Evolutionary conservation across 2,797 vertebrate genomes (phyloP), one percentile per base, ranked within the genome.

Genomic region (Malurus leucopterus): DNA sequence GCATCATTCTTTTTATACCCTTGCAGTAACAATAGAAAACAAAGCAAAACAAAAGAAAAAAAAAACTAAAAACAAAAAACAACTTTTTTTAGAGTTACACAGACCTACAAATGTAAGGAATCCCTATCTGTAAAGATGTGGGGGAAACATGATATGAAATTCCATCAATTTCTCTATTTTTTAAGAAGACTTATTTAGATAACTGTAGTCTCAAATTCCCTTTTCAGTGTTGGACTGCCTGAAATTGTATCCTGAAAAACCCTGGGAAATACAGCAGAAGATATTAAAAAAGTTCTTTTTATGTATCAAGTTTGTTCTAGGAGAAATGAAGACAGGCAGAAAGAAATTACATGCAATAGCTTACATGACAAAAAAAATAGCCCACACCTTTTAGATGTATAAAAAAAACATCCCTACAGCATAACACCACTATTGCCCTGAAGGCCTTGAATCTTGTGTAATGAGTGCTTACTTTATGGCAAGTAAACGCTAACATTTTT

Each of bases 81-180:
- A 1, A 14, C 6, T 2, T 5, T 46, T 43, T 49, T 27, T 50
- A 36, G 27, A 63, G 19, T 36, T 65, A 72, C 2, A 68, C 8
- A 72, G 27, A 34, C 15, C 30, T 57, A 9, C 11, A 74, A 29
- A 27, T 38, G 3, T 34, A 69, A 85, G 29, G 21, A 73, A 3
- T 34, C 9, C 7, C 21, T 34, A 6, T 15, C 12, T 2, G 0
- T 6, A 5, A 49, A 46, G 1, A 10, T 13, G 9, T 3, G 3
- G 13, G 72, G 4, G 3, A 75, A 78, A 71, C 0, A 1, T 27
- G 20, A 59, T 11, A 29, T 13, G 7, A 67, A 90, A 76, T 34
- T 38, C 4, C 2, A 7, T 6, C 11, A 13, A 20, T 43, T 47
- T 70, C 21, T 24, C 63, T 15, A 18, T 9, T n/a, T 79, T 53